phyloP scores from a whole-genome alignment of 2,113 vertebrate genomes.

The Brachirus orientalis region DNA sequence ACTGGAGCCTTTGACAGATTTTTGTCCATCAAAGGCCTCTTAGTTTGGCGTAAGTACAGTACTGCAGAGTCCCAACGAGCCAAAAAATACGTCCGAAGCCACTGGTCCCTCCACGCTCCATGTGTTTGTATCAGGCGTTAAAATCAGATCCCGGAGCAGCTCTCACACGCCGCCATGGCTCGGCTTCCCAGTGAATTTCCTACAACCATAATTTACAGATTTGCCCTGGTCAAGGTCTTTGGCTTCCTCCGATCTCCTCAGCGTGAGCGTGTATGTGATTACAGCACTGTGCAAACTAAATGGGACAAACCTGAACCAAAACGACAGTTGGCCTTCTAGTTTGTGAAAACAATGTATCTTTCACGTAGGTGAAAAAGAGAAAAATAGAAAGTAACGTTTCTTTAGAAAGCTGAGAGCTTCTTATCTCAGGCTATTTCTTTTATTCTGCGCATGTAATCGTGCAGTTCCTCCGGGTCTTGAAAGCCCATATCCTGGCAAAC shows the following conservation, averaged over 20 bases:
- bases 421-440: constrained; percentile 91
- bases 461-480: constrained; percentile 93
- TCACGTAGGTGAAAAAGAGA: constrained; percentile 79
- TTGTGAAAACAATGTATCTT: constrained; percentile 77
- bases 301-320: constrained; percentile 69
- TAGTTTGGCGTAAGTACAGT: constrained; percentile 73
- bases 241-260: constrained; percentile 67
- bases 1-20: constrained; percentile 70
- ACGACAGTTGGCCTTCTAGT: constrained; percentile 69
- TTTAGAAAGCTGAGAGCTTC: constrained; percentile 64
- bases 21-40: constrained; percentile 82
- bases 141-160: constrained; percentile 41
- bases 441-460: constrained; percentile 96
- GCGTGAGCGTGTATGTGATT: constrained; percentile 74
- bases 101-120: constrained; percentile 13
- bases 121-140: constrained; percentile 53
- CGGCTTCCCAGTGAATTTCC: constrained; percentile 48
- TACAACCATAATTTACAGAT: constrained; percentile 55
- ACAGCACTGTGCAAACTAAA: constrained; percentile 82
- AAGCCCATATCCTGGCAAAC: constrained; percentile 96
- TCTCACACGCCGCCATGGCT: constrained; percentile 49
- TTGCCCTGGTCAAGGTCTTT: constrained; percentile 72
- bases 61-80: constrained; percentile 59
- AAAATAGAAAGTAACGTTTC: constrained; percentile 78
- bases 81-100: constrained; percentile 51